Evolutionary conservation across 1,140 invertebrate genomes (phyloP).

Genomic region (Drosophila cardini): DNA sequence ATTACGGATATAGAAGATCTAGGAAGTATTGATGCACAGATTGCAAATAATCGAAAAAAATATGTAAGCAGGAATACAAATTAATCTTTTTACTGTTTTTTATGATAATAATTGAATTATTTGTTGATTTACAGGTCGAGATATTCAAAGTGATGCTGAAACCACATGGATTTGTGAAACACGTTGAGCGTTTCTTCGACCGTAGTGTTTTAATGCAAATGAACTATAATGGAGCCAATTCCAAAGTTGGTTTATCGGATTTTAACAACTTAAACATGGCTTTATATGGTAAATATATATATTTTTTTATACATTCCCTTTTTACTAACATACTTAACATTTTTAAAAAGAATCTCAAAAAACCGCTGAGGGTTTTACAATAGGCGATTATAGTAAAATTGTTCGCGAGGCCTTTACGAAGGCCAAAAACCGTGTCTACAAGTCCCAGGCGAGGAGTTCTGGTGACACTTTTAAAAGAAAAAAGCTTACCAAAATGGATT

Average conservation of each 20-base stretch:
- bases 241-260: slow-evolving; percentile 28
- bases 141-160: slow-evolving; percentile 27
- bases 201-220: slow-evolving; percentile 30
- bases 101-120: background rate
- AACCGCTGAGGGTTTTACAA: slow-evolving; percentile 28
- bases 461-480: background rate
- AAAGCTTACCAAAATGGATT: slow-evolving; percentile 1
- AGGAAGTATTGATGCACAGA: slow-evolving; percentile 31
- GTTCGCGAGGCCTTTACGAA: slow-evolving; percentile 36
- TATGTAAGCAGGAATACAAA: slow-evolving; percentile 22
- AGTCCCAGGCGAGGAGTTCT: slow-evolving; percentile 10
- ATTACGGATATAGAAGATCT: slow-evolving; percentile 26
- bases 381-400: slow-evolving; percentile 32
- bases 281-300: slow-evolving; percentile 32
- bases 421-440: slow-evolving; percentile 43
- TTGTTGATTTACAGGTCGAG: slow-evolving; percentile 9
- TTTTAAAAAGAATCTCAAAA: slow-evolving; percentile 32
- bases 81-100: background rate
- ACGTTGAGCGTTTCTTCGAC: slow-evolving; percentile 35
- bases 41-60: slow-evolving; percentile 30
- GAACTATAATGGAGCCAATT: slow-evolving; percentile 35
- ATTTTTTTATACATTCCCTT: background rate
- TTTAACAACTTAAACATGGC: slow-evolving; percentile 38
- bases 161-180: slow-evolving; percentile 32
- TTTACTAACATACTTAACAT: background rate